phyloP scores from a whole-genome alignment of 2,113 vertebrate genomes.

The Bubalus kerabau region DNA sequence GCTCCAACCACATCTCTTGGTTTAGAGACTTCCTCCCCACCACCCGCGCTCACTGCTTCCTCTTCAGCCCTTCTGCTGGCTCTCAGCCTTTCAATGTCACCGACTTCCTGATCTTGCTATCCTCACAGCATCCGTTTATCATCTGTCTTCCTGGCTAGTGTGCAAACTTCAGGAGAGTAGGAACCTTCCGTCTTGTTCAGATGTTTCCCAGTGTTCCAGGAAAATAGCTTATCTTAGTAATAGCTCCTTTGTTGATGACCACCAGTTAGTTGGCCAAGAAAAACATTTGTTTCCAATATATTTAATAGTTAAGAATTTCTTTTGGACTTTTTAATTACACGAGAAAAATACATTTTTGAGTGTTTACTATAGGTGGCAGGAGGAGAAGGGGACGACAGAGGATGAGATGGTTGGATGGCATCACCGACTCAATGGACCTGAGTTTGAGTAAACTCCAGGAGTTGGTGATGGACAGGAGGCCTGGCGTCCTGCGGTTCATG shows the following conservation, averaged over 20 bases:
- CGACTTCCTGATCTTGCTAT: neutral
- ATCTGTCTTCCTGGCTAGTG: neutral
- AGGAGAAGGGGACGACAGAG: no score
- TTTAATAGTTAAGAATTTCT: neutral
- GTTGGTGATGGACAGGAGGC: no score
- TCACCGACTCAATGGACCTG: no score
- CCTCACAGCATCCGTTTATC: neutral
- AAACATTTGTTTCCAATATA: neutral
- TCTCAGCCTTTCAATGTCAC: neutral
- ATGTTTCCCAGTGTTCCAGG: neutral
- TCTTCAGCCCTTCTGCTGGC: neutral
- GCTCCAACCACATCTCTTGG: neutral
- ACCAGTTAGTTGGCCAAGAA: neutral
- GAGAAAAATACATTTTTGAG: neutral
- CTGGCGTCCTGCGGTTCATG: no score
- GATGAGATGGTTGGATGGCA: no score
- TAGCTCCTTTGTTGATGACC: neutral
- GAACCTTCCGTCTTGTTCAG: neutral
- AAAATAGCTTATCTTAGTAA: neutral
- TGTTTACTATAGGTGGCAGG: neutral
- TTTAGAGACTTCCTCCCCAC: neutral
- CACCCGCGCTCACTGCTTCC: neutral
- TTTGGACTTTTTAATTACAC: neutral
- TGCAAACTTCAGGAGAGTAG: neutral
- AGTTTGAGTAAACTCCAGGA: no score